phyloP scores from a whole-genome alignment of 2,113 vertebrate genomes.

The Haplochromis vanheusdeni region DNA sequence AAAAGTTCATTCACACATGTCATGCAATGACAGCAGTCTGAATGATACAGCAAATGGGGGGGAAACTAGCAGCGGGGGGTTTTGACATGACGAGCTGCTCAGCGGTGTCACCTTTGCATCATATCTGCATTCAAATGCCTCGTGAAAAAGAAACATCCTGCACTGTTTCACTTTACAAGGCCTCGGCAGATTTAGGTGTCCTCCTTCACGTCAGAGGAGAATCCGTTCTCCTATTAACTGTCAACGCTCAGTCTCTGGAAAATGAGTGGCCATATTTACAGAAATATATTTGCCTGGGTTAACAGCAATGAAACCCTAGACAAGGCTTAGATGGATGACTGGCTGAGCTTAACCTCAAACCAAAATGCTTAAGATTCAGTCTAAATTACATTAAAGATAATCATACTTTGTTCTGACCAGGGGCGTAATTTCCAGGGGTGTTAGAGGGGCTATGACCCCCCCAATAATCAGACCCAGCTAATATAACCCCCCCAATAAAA shows the following conservation, averaged over 20 bases:
- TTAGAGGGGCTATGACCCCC: not conserved
- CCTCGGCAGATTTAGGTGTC: not conserved
- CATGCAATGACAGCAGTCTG: slow-evolving; percentile 27
- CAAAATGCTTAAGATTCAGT: not conserved
- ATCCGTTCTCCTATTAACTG: slow-evolving; percentile 14
- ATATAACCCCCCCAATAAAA: not conserved
- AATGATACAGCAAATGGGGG: slow-evolving; percentile 32
- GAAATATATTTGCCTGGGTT: not conserved
- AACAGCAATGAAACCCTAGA: not conserved
- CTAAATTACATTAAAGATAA: not conserved
- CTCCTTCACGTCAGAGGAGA: not conserved
- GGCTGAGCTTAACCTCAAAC: not conserved
- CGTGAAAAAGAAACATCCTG: not conserved
- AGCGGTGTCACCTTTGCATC: slow-evolving; percentile 32
- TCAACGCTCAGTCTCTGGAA: not conserved
- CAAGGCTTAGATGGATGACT: not conserved
- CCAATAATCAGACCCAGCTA: not conserved
- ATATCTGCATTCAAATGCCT: slow-evolving; percentile 36
- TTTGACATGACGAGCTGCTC: slow-evolving; percentile 5
- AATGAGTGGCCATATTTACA: slow-evolving; percentile 7
- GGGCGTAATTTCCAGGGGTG: not conserved
- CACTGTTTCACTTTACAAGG: not conserved
- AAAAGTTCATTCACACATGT: slow-evolving; percentile 63
- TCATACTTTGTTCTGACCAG: not conserved
- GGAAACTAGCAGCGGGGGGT: not conserved